These are phyloP conservation scores for Malurus leucopterus DNA, from an alignment of 2,797 vertebrate genomes.

Conservation along the genomic window DNA sequence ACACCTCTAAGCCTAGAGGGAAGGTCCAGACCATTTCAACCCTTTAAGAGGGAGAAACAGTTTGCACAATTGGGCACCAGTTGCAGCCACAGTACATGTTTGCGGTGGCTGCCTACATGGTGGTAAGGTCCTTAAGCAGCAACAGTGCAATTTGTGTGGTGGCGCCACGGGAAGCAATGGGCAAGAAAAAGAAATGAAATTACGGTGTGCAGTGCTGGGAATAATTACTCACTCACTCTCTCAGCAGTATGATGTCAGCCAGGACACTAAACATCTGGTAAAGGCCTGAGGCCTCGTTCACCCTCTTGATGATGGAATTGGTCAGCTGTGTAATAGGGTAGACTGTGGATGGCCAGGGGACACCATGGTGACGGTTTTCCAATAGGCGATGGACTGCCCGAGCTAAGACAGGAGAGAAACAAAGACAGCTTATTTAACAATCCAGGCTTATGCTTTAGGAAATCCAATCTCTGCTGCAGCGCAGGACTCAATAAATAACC, in stretches of 20 bases:
- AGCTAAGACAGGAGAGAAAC: slow-evolving; percentile 63
- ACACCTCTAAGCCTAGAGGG: not conserved
- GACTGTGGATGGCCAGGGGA: slow-evolving; percentile 78
- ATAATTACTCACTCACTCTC: slow-evolving; percentile 76
- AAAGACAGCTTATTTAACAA: not conserved
- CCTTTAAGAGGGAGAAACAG: not conserved
- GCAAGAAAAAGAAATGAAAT: not conserved
- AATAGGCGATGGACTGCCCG: slow-evolving; percentile 87
- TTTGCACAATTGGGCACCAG: not conserved
- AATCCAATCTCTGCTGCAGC: not conserved
- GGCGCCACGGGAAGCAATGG: not conserved
- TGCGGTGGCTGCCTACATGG: not conserved
- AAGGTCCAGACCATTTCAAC: not conserved
- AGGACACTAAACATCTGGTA: slow-evolving; percentile 96
- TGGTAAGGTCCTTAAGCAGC: rapidly evolving
- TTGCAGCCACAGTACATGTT: not conserved
- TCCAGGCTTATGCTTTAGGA: not conserved
- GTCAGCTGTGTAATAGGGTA: slow-evolving; percentile 82
- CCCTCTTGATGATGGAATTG: slow-evolving; percentile 83
- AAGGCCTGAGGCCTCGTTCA: slow-evolving; percentile 90
- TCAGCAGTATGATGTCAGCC: slow-evolving; percentile 85
- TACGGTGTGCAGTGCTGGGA: not conserved
- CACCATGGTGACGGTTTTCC: slow-evolving; percentile 85
- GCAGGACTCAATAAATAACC: not conserved
- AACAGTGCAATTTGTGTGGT: not conserved